A percentile compares a stretch with the other conserved stretches of the same genome.
phyloP scores from a whole-genome alignment of 2,113 vertebrate species.

The Plotosus lineatus region DNA sequence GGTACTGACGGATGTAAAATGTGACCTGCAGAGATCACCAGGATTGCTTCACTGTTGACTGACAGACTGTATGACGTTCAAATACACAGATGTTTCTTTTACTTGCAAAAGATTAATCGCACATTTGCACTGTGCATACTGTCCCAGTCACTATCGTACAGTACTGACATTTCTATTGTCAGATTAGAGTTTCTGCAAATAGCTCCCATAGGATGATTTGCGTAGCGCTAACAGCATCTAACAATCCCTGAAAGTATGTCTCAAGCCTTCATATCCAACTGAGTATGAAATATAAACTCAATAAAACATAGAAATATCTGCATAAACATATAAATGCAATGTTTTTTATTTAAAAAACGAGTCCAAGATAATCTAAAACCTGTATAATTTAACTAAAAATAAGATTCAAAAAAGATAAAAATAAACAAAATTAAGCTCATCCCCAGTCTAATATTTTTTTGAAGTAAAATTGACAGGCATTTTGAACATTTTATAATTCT shows the following conservation, averaged over 20 bases:
- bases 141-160: background rate
- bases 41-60: background rate
- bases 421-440: no score
- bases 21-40: no score
- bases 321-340: no score
- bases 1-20: slow-evolving; percentile 61
- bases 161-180: background rate
- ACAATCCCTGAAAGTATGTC: background rate
- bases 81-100: background rate
- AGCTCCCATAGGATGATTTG: background rate
- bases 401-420: no score
- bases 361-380: no score
- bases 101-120: background rate
- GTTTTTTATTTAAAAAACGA: no score
- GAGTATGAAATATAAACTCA: no score
- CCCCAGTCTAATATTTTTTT: no score
- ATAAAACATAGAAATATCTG: no score
- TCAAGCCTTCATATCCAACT: background rate
- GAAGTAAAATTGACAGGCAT: no score
- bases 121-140: background rate
- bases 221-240: background rate
- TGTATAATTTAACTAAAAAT: no score
- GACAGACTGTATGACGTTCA: background rate
- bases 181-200: background rate
- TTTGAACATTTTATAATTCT: no score